Conservation (phyloP, 2,888 invertebrate genomes). For the Alloscopus bannaensis region DNA sequence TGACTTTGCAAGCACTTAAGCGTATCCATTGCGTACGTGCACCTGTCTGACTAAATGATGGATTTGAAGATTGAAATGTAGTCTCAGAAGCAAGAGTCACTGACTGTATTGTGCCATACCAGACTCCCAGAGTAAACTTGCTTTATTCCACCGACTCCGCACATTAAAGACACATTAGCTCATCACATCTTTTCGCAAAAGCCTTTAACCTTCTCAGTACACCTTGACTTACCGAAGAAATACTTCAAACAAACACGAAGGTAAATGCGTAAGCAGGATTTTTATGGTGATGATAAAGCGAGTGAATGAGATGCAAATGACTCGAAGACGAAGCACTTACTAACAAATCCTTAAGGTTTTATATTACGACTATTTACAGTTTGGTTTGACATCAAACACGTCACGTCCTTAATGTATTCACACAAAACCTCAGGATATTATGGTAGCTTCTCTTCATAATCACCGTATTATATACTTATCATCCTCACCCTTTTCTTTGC, state of each 20-base stretch:
- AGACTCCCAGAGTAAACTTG: constrained; percentile 12
- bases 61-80: constrained; percentile 28
- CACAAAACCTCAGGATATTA: no score
- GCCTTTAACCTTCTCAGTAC: no score
- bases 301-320: constrained; percentile 49
- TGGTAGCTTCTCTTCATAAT: no score
- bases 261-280: not conserved
- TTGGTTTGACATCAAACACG: constrained; percentile 61
- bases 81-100: no score
- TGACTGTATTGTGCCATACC: not conserved
- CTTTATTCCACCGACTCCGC: not conserved
- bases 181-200: constrained; percentile 24
- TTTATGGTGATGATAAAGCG: not conserved
- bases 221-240: not conserved
- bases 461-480: no score
- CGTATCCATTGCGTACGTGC: not conserved
- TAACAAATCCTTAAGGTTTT: constrained; percentile 18
- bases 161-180: constrained; percentile 18
- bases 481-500: no score
- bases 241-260: not conserved
- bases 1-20: not conserved
- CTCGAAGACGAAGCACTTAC: not conserved
- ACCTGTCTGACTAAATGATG: constrained; percentile 32
- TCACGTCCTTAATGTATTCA: constrained; percentile 59
- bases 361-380: constrained; percentile 56